A percentile compares a stretch with the other conserved stretches of the same genome.
Conservation (phyloP, 2,888 invertebrate species). For the Hydropsyche betteni region DNA sequence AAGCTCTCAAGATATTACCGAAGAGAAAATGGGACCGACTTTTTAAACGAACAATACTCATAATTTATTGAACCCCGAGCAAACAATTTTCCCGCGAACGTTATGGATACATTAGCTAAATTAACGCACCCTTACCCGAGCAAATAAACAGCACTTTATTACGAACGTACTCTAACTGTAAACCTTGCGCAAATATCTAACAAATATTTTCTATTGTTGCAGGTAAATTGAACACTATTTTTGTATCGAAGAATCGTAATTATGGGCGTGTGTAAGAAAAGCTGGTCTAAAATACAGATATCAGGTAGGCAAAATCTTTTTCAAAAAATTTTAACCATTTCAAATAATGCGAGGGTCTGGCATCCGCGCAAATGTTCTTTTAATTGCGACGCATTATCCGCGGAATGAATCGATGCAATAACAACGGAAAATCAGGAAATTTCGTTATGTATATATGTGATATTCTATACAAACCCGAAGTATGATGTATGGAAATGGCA, state of each 20-base stretch:
- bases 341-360: neutral
- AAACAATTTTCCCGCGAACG: too few relatives aligned
- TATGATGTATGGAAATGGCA: conserved; percentile 9
- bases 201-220: conserved; percentile 1
- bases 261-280: conserved; percentile 29
- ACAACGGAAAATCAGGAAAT: neutral
- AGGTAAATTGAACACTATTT: conserved; percentile 25
- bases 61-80: too few relatives aligned
- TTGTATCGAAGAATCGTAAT: conserved; percentile 17
- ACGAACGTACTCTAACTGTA: too few relatives aligned
- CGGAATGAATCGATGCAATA: neutral
- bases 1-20: too few relatives aligned
- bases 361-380: conserved; percentile 8
- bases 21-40: too few relatives aligned
- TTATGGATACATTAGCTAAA: too few relatives aligned
- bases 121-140: too few relatives aligned
- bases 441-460: neutral
- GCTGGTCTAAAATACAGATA: conserved; percentile 18
- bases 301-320: conserved; percentile 17
- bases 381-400: neutral
- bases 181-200: too few relatives aligned
- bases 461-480: neutral
- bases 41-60: too few relatives aligned
- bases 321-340: neutral
- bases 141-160: too few relatives aligned